Conservation (phyloP, 2,797 vertebrate species). For the Acipenser ruthenus region DNA sequence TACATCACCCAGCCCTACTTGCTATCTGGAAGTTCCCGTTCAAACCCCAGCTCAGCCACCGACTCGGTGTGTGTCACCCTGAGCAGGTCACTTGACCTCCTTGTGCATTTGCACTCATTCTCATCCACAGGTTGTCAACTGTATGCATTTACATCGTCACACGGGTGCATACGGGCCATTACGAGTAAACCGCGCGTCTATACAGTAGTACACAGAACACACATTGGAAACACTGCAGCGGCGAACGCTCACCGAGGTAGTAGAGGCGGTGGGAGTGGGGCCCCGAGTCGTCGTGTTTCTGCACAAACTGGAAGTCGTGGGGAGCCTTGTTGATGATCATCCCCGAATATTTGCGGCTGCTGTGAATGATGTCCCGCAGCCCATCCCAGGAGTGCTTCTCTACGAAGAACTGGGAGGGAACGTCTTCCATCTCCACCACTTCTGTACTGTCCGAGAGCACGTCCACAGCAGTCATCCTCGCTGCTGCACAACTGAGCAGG, state of each 20-base stretch:
- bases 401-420: constrained; percentile 81
- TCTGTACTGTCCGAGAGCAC: constrained; percentile 66
- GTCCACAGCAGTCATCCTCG: constrained; percentile 80
- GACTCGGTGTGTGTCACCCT: too few relatives aligned
- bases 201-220: too few relatives aligned
- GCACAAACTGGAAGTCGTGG: constrained; percentile 94
- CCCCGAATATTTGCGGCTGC: constrained; percentile 91
- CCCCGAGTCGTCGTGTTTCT: constrained; percentile 80
- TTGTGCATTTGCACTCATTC: too few relatives aligned
- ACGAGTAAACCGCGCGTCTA: too few relatives aligned
- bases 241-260: constrained; percentile 74
- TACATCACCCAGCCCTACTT: too few relatives aligned
- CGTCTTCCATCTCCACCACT: constrained; percentile 77
- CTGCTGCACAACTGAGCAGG: constrained; percentile 50
- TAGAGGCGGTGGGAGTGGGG: constrained; percentile 92
- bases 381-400: constrained; percentile 94
- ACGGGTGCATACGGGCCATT: too few relatives aligned
- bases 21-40: too few relatives aligned
- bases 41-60: too few relatives aligned
- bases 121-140: too few relatives aligned
- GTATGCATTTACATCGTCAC: too few relatives aligned
- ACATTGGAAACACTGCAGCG: too few relatives aligned
- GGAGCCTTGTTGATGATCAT: constrained; percentile 94
- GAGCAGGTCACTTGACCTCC: too few relatives aligned
- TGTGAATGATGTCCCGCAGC: constrained; percentile 87